These are phyloP conservation scores for Halocynthia aurantium DNA, from an alignment of 23 tunicate species.

Conservation along the genomic window DNA sequence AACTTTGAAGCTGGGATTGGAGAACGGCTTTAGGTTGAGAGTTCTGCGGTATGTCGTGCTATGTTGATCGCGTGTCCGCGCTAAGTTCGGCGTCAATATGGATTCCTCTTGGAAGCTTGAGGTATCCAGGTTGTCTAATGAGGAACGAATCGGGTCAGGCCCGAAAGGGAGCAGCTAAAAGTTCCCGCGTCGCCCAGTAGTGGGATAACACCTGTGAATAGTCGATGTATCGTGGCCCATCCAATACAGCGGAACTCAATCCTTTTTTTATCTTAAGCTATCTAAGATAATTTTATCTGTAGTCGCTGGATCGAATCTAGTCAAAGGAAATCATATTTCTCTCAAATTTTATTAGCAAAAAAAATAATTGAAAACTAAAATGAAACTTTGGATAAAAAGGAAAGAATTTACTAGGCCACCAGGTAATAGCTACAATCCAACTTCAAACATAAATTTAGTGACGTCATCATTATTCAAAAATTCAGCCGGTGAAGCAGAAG, in stretches of 20 bases:
- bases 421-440: no score
- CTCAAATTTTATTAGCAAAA: no score
- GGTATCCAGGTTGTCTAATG: conserved; percentile 85
- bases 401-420: no score
- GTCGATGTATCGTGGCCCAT: conserved; percentile 52
- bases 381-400: no score
- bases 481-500: no score
- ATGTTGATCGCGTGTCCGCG: conserved; percentile 91
- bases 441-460: no score
- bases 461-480: no score
- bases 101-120: conserved; percentile 44
- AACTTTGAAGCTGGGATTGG: conserved; percentile 22
- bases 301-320: no score
- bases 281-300: no score
- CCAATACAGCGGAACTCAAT: conserved; percentile 69
- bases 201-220: conserved; percentile 80
- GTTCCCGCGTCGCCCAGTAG: conserved; percentile 91
- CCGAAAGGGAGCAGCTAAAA: conserved; percentile 98
- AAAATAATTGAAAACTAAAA: no score
- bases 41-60: conserved; percentile 46
- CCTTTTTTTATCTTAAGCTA: conserved; percentile 21
- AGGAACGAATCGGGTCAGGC: conserved; percentile 96
- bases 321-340: no score
- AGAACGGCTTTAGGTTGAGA: conserved; percentile 55
- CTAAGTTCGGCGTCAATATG: conserved; percentile 94